A percentile compares a stretch with the other conserved stretches of the same genome.
These are phyloP conservation scores for Phalacrocorax carbo DNA, from an alignment of 2,113 vertebrate species.

Conservation along the genomic window DNA sequence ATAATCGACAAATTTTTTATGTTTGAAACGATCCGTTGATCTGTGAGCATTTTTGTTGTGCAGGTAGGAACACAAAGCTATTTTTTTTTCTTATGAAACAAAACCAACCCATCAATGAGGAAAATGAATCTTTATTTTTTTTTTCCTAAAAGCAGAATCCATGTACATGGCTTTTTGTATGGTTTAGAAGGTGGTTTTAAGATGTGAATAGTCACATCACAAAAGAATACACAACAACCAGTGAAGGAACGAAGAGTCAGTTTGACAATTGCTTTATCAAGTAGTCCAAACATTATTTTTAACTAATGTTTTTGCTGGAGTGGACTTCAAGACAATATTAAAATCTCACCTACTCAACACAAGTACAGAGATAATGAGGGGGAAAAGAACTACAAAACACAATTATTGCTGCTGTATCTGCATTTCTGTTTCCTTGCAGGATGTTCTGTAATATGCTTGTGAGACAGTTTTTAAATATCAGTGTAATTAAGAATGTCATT, in stretches of 20 bases:
- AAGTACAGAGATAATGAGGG: not conserved
- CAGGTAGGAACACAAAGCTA: not conserved
- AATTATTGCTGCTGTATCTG: constrained; percentile 45
- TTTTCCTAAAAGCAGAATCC: constrained; percentile 54
- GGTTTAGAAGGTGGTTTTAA: constrained; percentile 26
- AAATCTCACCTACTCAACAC: constrained; percentile 5
- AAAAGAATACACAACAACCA: constrained; percentile 39
- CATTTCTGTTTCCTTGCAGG: not conserved
- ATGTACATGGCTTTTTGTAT: not conserved
- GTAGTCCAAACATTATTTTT: not conserved
- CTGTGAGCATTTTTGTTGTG: not conserved
- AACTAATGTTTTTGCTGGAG: constrained; percentile 6
- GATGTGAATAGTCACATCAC: constrained; percentile 50
- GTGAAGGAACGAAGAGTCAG: not conserved
- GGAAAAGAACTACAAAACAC: not conserved
- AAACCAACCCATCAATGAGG: constrained; percentile 26
- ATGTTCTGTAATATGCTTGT: not conserved
- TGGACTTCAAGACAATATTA: not conserved
- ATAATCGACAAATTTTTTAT: too few species aligned
- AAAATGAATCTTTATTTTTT: constrained; percentile 52
- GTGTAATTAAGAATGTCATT: not conserved
- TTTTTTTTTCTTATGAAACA: constrained; percentile 34
- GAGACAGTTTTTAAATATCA: not conserved
- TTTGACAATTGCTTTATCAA: constrained; percentile 21
- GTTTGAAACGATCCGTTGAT: not conserved